These are phyloP conservation scores for Chirona hameri DNA, from an alignment of 2,888 invertebrate genomes.

Conservation along the genomic window DNA sequence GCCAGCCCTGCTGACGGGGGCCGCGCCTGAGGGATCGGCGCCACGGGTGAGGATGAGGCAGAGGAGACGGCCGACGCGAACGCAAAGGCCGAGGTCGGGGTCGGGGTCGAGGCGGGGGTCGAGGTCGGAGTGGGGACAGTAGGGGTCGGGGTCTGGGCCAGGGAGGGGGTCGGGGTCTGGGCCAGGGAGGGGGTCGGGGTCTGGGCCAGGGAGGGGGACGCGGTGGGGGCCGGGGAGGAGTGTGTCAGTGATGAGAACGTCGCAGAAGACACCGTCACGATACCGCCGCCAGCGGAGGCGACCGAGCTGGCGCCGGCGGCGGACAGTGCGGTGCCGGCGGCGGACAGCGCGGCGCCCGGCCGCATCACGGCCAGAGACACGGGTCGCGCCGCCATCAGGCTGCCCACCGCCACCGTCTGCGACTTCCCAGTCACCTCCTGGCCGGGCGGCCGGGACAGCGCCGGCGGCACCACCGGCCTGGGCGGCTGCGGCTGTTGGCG, in stretches of 20 bases:
- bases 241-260: not conserved
- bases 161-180: slow-evolving; percentile 3
- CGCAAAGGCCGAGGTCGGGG: slow-evolving; percentile 31
- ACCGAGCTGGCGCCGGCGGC: not conserved
- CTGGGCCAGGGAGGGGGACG: not conserved
- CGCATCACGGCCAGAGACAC: not conserved
- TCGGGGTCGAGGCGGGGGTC: slow-evolving; percentile 29
- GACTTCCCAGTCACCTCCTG: no score
- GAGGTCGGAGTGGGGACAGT: not conserved
- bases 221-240: slow-evolving; percentile 27
- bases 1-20: slow-evolving; percentile 32
- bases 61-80: slow-evolving; percentile 33
- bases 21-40: slow-evolving; percentile 32
- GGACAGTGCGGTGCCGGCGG: slow-evolving; percentile 30
- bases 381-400: not conserved
- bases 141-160: slow-evolving; percentile 33
- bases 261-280: not conserved
- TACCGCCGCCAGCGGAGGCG: no score
- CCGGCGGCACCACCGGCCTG: not conserved
- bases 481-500: slow-evolving; percentile 24
- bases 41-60: slow-evolving; percentile 32
- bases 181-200: not conserved
- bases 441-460: not conserved
- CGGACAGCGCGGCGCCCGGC: not conserved
- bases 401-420: not conserved